Conservation (phyloP, 2,888 invertebrate genomes). For the Melikaiella ostensackeni region DNA sequence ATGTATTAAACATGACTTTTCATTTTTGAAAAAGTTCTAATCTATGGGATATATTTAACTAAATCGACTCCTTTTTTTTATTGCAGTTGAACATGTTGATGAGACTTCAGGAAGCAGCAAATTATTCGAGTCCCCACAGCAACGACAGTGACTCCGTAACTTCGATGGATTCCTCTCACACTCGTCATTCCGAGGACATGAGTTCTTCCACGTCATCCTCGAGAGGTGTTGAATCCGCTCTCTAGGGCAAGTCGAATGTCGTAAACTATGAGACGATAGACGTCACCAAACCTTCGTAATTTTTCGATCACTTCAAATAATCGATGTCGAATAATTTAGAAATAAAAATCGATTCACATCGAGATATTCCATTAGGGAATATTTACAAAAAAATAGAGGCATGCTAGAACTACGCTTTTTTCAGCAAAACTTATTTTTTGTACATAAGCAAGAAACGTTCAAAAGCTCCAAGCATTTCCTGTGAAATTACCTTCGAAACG, state of each 20-base stretch:
- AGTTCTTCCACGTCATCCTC: constrained; percentile 70
- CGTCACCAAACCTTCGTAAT: constrained; percentile 40
- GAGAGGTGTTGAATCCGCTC: constrained; percentile 72
- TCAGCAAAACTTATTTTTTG: constrained; percentile 34
- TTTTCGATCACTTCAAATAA: not conserved
- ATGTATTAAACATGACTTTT: too few relatives aligned
- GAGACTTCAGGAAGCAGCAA: constrained; percentile 96
- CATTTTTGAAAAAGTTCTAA: too few relatives aligned
- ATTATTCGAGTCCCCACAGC: constrained; percentile 93
- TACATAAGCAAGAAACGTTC: constrained; percentile 10
- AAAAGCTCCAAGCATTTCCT: constrained; percentile 1
- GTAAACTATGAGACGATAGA: constrained; percentile 42
- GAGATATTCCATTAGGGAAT: constrained; percentile 16
- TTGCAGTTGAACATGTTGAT: constrained; percentile 95
- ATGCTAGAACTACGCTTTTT: constrained; percentile 24
- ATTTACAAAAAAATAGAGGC: constrained; percentile 33
- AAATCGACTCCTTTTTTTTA: constrained; percentile 41
- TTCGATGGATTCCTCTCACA: constrained; percentile 84
- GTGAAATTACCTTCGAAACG: not conserved
- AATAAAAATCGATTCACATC: constrained; percentile 40
- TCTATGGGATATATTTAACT: constrained; percentile 27
- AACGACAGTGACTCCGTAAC: constrained; percentile 92
- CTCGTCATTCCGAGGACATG: constrained; percentile 72
- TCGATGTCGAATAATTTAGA: constrained; percentile 5
- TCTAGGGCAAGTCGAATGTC: constrained; percentile 56